A percentile compares a stretch with the other conserved stretches of the same genome.
These are phyloP conservation scores for Protobothrops flavoviridis DNA, from an alignment of 2,113 vertebrate species.

Conservation along the genomic window DNA sequence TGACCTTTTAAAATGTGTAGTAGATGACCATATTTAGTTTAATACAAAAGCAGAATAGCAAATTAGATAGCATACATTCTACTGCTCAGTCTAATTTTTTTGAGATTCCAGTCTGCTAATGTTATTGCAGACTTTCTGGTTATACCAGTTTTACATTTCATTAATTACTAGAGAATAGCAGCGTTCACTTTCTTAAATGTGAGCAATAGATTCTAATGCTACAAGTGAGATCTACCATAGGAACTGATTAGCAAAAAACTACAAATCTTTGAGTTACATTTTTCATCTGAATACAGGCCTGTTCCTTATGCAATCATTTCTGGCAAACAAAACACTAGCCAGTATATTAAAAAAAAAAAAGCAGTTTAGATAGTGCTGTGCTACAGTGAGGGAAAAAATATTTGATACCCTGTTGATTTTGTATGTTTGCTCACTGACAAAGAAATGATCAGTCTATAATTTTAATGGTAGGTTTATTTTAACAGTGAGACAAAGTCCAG, in stretches of 20 bases:
- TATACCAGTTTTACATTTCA: not conserved
- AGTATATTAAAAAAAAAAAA: not conserved
- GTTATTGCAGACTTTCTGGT: not conserved
- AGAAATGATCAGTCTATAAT: too few species aligned
- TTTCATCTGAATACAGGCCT: not conserved
- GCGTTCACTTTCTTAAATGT: not conserved
- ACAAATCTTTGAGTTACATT: not conserved
- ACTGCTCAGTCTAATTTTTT: not conserved
- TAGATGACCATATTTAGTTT: not conserved
- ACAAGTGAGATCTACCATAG: not conserved
- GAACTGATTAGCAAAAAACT: not conserved
- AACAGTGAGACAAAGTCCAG: too few species aligned
- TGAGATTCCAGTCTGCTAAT: not conserved
- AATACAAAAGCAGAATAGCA: not conserved
- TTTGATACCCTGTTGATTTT: too few species aligned
- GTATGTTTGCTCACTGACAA: too few species aligned
- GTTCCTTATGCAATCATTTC: not conserved
- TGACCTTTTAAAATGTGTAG: not conserved
- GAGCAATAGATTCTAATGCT: not conserved
- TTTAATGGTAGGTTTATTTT: too few species aligned
- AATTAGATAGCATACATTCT: not conserved
- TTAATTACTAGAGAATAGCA: not conserved
- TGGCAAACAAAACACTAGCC: not conserved
- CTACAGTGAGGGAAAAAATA: too few species aligned
- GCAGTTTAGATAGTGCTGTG: not conserved